Evolutionary conservation across 2,113 vertebrate species (phyloP), one percentile per base, ranked within the genome.

Genomic region (Steatornis caripensis): DNA sequence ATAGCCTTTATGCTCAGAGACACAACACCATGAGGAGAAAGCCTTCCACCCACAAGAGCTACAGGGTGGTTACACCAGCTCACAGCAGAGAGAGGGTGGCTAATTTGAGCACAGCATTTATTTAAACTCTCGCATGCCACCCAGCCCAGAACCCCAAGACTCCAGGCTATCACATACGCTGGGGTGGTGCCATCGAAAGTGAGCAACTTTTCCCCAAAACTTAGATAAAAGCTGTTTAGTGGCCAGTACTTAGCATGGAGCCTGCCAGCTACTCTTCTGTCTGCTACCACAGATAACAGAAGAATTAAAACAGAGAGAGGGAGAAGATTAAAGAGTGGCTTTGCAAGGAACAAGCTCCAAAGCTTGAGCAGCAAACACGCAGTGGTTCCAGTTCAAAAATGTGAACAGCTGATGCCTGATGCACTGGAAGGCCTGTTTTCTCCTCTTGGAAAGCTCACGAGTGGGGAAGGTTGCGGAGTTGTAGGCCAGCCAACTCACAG

Each of bases 1-100:
- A 7, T 0, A 37, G 9, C 1, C 0, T 30, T 87, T 45, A 43
- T n/a, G 39, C 21, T 70, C n/a, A 27, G n/a, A 65, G 29, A 61
- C 3, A 36, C 46, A 69, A 49, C 37, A 64, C 2, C 41, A n/a
- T 0, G 0, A 74, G 24, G 22, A 76, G 24, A 32, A 11, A 9
- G 15, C 27, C 14, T 68, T 49, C 27, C 26, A 54, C 9, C 45
- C 54, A 24, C 45, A 39, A 14, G 27, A 74, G 36, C 58, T 30
- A 22, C 29, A 16, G 55, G 32, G 16, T 39, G 46, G 24, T 23
- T 34, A 34, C 26, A 14, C 6, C 12, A 48, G 37, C 72, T 61
- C 51, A 41, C 26, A 69, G 75, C 66, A 62, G 12, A 66, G 23
- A 11, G 6, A 84, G 5, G 3, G 12, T 5, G 14, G 36, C 6